A percentile compares a stretch with the other conserved stretches of the same genome.
phyloP scores from a whole-genome alignment of 2,888 invertebrate species.

The Cryptocephalus primarius region DNA sequence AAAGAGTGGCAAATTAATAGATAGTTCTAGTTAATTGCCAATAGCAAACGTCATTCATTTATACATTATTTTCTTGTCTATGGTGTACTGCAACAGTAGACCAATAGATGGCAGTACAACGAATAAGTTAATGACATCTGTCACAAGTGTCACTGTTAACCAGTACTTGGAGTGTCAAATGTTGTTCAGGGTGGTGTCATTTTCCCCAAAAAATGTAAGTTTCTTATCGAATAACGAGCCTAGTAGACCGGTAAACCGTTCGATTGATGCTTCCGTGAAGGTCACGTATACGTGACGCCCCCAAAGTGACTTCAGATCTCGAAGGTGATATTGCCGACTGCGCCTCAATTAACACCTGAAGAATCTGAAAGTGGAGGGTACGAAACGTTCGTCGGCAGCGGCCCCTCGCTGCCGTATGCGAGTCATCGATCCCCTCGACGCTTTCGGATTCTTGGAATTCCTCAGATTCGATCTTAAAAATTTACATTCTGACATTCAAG shows the following conservation, averaged over 20 bases:
- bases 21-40: neutral
- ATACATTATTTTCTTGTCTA: no score
- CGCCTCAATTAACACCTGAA: slow-evolving; percentile 12
- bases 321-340: slow-evolving; percentile 8
- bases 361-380: no score
- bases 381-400: no score
- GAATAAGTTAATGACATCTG: no score
- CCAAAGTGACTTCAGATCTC: neutral
- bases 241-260: neutral
- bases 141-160: no score
- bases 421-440: no score
- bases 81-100: no score
- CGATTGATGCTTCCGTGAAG: neutral
- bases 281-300: neutral
- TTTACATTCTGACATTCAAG: slow-evolving; percentile 10
- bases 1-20: no score
- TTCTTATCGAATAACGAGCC: slow-evolving; percentile 15
- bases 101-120: no score
- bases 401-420: no score
- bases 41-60: neutral
- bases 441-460: slow-evolving; percentile 1
- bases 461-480: slow-evolving; percentile 2
- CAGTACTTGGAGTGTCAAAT: slow-evolving; percentile 10
- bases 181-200: slow-evolving; percentile 34
- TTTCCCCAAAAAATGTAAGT: slow-evolving; percentile 34